Evolutionary conservation across 2,888 invertebrate genomes (phyloP), one percentile per base, ranked within the genome.

Genomic region (Meandrusa payeni): DNA sequence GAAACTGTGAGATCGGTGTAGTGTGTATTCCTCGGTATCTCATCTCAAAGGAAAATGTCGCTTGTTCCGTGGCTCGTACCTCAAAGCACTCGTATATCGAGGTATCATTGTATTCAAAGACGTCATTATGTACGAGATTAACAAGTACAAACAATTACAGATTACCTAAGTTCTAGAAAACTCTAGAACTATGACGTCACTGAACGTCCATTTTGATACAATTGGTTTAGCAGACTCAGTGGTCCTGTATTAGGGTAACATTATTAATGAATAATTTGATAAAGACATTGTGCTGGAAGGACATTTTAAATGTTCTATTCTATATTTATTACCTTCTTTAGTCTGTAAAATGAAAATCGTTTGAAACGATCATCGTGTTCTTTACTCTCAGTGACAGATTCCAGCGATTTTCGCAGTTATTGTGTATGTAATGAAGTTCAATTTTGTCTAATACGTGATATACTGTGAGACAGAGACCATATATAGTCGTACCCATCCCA

Each of bases 391-490:
- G 7, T 19, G 4, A 13, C n/a, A 23, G 12, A 12, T 12, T 31
- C 36, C n/a, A 36, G 42, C 42, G 36, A 37, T 37, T 42, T 42
- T 42, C 36, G 42, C 12, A 3, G 24, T 12, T 23, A 34, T 34
- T 5, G 2, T 3, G 2, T 23, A 29, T 5, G 1, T 5, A 11
- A 15, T 7, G 22, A 15, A 22, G n/a, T 26, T 6, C 15, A 11
- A 6, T 40, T 31, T 17, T 11, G 10, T 29, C 32, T 6, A 2
- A 22, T 38, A n/a, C n/a, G 28, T 38, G 20, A 38, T 38, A 38
- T 26, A 43, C 28, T 41, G 44, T 48, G 44, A 44, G 13, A 12
- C 29, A 10, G 27, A 20, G 19, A 12, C n/a, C 23, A 2, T 33
- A 7, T 15, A 7, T 24, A 23, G 23, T 24, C 23, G 13, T 34